These are phyloP conservation scores for Podocnemis expansa DNA, from an alignment of 2,113 vertebrate species.

Conservation along the genomic window DNA sequence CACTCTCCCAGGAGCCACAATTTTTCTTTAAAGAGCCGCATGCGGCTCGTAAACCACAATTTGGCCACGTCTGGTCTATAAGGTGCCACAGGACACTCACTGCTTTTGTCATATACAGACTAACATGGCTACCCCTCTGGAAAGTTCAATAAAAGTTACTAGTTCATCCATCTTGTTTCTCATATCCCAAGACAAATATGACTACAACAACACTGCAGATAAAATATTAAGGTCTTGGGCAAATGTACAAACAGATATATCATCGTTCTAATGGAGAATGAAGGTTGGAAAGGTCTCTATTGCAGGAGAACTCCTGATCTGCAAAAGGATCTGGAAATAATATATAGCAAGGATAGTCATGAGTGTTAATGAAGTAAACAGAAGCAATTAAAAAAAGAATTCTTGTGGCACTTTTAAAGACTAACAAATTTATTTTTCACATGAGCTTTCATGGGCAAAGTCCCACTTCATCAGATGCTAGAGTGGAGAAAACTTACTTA, in stretches of 20 bases:
- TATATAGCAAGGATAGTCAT: not conserved
- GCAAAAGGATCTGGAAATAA: not conserved
- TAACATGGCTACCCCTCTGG: too few species aligned
- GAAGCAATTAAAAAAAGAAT: not conserved
- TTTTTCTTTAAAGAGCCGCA: too few species aligned
- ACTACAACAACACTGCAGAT: not conserved
- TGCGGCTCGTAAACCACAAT: too few species aligned
- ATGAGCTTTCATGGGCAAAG: too few species aligned
- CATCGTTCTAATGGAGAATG: not conserved
- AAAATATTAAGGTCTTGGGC: not conserved
- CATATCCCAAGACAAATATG: not conserved
- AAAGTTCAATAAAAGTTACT: not conserved
- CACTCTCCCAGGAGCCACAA: too few species aligned
- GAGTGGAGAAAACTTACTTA: too few species aligned
- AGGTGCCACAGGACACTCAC: too few species aligned
- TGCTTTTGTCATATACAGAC: too few species aligned
- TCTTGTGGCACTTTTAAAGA: too few species aligned
- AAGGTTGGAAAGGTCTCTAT: accelerated
- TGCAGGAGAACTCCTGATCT: not conserved
- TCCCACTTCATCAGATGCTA: too few species aligned
- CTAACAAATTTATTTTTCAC: too few species aligned
- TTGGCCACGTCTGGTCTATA: too few species aligned
- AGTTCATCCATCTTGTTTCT: not conserved
- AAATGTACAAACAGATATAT: not conserved
- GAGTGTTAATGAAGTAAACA: not conserved